phyloP scores from a whole-genome alignment of 2,888 invertebrate genomes.

The Lagria hirta region DNA sequence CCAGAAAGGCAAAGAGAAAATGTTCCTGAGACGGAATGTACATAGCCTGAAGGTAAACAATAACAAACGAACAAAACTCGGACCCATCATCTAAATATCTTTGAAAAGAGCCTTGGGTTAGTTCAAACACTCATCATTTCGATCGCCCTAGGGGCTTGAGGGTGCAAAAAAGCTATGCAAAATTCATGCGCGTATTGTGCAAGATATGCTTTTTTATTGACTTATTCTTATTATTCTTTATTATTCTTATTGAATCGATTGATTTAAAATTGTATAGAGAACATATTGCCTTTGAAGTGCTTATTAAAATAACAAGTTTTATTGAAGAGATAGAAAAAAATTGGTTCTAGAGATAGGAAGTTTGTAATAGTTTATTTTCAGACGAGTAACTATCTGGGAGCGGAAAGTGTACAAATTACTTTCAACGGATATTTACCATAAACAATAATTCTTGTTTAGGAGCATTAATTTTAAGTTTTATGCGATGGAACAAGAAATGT shows the following conservation, averaged over 20 bases:
- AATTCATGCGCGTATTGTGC: constrained; percentile 24
- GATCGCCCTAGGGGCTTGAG: constrained; percentile 14
- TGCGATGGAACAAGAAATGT: too few species aligned
- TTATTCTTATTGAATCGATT: too few species aligned
- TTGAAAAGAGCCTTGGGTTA: constrained; percentile 25
- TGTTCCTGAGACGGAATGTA: constrained; percentile 24
- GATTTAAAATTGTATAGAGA: too few species aligned
- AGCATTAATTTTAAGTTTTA: constrained; percentile 17
- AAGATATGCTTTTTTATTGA: constrained; percentile 21
- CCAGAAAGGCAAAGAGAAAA: constrained; percentile 12
- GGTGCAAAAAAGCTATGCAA: constrained; percentile 25
- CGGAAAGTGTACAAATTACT: constrained; percentile 25
- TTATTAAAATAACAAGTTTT: too few species aligned
- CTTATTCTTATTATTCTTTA: too few species aligned
- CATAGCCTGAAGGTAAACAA: constrained; percentile 27
- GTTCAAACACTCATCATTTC: constrained; percentile 29
- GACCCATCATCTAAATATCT: constrained; percentile 28
- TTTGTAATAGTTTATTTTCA: constrained; percentile 18
- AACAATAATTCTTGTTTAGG: constrained; percentile 16
- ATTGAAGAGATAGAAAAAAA: too few species aligned
- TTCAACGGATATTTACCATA: constrained; percentile 22
- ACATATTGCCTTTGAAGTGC: too few species aligned
- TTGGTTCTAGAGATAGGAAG: too few species aligned
- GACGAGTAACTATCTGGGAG: constrained; percentile 17
- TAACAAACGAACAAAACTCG: constrained; percentile 27